These are phyloP conservation scores for Micromys minutus DNA, from an alignment of 2,113 vertebrate genomes.

Conservation along the genomic window DNA sequence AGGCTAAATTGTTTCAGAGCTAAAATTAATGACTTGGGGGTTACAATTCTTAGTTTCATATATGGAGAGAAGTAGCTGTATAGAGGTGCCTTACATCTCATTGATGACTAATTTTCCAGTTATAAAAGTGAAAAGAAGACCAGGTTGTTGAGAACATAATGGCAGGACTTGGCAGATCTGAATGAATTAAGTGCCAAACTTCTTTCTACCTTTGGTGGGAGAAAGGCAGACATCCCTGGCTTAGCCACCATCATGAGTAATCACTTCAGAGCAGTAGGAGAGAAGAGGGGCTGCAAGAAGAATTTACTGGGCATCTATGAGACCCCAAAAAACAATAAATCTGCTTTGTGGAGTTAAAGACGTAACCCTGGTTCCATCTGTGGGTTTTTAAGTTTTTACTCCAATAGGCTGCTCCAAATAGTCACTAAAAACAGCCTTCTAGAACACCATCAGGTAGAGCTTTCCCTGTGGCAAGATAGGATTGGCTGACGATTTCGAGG, in stretches of 20 bases:
- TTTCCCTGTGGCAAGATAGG: too few relatives aligned
- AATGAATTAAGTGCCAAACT: not conserved
- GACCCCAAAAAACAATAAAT: not conserved
- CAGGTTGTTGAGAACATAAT: not conserved
- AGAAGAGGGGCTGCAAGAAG: not conserved
- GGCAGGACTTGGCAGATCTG: not conserved
- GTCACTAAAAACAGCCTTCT: not conserved
- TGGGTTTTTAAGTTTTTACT: not conserved
- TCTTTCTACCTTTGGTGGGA: not conserved
- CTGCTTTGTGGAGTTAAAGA: not conserved
- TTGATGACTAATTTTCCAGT: constrained; percentile 55
- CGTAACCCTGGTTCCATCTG: not conserved
- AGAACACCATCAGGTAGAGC: not conserved
- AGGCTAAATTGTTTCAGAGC: constrained; percentile 38
- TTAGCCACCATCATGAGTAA: not conserved
- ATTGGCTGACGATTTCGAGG: too few relatives aligned
- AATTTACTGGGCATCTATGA: not conserved
- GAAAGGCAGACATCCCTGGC: not conserved
- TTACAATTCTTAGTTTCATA: constrained; percentile 36
- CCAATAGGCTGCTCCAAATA: not conserved
- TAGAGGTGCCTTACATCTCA: constrained; percentile 21
- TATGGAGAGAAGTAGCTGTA: not conserved
- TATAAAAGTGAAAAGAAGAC: constrained; percentile 41
- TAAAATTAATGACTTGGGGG: constrained; percentile 48
- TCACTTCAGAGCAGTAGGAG: not conserved